A percentile compares a stretch with the other conserved stretches of the same genome.
phyloP scores from a whole-genome alignment of 2,113 vertebrate species.

The Rhegmatorhina hoffmannsi region DNA sequence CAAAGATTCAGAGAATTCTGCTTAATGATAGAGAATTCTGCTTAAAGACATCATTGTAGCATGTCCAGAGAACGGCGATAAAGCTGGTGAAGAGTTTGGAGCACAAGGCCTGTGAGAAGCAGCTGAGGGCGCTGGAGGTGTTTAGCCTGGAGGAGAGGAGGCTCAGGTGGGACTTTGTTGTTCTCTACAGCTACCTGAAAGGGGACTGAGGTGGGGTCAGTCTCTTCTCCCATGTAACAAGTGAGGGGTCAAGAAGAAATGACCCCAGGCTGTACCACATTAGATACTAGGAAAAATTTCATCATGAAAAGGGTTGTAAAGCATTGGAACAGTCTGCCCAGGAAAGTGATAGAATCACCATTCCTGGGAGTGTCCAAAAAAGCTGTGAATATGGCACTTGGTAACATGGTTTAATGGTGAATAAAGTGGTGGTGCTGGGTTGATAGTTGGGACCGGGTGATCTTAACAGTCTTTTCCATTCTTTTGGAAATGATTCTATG shows the following conservation, averaged over 20 bases:
- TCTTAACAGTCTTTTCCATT: not conserved
- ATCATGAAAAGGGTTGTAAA: not conserved
- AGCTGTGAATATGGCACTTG: too few relatives aligned
- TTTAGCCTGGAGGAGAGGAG: not conserved
- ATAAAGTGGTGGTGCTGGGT: not conserved
- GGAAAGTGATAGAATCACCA: too few relatives aligned
- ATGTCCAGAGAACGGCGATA: not conserved
- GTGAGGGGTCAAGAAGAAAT: not conserved
- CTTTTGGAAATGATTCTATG: not conserved
- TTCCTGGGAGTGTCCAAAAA: not conserved
- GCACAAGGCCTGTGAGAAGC: not conserved
- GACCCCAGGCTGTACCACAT: not conserved
- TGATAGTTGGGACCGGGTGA: not conserved
- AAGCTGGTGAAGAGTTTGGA: not conserved
- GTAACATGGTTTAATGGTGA: not conserved
- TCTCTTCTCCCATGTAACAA: not conserved
- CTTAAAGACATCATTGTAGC: not conserved
- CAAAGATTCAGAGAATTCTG: not conserved
- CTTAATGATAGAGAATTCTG: not conserved
- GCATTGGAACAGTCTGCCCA: not conserved
- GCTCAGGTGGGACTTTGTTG: not conserved
- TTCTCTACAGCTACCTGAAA: not conserved
- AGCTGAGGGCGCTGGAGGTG: not conserved
- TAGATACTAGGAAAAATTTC: not conserved
- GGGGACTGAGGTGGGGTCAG: not conserved